phyloP scores from a whole-genome alignment of 1,140 invertebrate species.

The Cydia splendana region DNA sequence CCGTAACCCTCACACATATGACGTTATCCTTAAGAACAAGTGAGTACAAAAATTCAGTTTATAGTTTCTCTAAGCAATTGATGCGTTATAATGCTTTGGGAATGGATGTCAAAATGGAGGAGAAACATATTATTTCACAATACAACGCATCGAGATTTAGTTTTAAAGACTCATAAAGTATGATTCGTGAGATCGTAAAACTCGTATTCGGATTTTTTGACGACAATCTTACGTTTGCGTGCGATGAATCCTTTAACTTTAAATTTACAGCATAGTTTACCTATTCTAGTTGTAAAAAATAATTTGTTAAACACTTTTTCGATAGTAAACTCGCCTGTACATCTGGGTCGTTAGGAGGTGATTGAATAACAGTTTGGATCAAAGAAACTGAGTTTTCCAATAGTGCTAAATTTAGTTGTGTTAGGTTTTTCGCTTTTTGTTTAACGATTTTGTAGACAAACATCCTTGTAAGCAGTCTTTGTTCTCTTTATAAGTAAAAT shows the following conservation, averaged over 20 bases:
- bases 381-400: not conserved
- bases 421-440: not conserved
- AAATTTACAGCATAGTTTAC: not conserved
- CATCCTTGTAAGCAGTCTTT: not conserved
- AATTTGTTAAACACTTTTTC: not conserved
- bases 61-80: too few relatives aligned
- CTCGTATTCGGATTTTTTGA: not conserved
- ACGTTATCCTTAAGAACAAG: too few relatives aligned
- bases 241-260: not conserved
- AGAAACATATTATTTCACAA: not conserved
- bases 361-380: conserved; percentile 2
- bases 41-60: too few relatives aligned
- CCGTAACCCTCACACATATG: too few relatives aligned
- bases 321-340: not conserved
- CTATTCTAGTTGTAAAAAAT: not conserved
- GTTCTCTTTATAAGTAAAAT: not conserved
- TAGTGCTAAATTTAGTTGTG: not conserved
- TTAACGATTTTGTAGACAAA: not conserved
- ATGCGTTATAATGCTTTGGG: too few relatives aligned
- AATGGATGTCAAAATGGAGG: not conserved
- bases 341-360: conserved; percentile 8
- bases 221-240: not conserved
- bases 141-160: not conserved
- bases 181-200: conserved; percentile 5
- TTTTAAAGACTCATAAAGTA: not conserved